phyloP scores from a whole-genome alignment of 2,113 vertebrate genomes.

The Macaca fascicularis region DNA sequence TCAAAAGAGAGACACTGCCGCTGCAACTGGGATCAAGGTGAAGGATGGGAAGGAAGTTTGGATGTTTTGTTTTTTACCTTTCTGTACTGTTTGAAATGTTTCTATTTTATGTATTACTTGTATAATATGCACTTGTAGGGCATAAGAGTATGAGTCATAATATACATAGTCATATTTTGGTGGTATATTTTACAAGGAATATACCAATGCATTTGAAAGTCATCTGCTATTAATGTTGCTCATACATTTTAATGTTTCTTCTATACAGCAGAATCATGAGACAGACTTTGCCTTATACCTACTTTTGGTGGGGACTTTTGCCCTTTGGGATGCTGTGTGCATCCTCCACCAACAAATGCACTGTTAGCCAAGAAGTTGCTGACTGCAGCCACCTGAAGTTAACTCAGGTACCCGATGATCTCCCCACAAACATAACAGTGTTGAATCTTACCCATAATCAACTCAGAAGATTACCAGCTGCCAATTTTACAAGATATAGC shows the following conservation, averaged over 20 bases:
- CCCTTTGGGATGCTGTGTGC: constrained; percentile 33
- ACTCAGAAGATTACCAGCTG: constrained; percentile 79
- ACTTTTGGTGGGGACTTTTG: constrained; percentile 62
- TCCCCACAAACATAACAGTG: constrained; percentile 88
- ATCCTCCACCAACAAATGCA: constrained; percentile 81
- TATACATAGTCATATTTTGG: not conserved
- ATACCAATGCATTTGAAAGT: not conserved
- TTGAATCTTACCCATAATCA: constrained; percentile 95
- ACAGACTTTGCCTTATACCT: not conserved
- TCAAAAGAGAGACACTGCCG: not conserved
- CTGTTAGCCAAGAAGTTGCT: constrained; percentile 81
- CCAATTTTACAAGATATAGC: constrained; percentile 85
- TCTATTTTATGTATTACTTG: not conserved
- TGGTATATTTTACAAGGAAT: not conserved
- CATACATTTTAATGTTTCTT: constrained; percentile 30
- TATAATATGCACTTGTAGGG: not conserved
- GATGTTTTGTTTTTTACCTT: not conserved
- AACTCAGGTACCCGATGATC: constrained; percentile 86
- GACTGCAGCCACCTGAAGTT: constrained; percentile 94
- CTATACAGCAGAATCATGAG: constrained; percentile 75
- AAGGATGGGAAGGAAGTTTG: not conserved
- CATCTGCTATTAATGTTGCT: not conserved
- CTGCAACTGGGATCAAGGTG: not conserved
- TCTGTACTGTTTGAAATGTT: not conserved
- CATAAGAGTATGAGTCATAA: not conserved